Evolutionary conservation across 2,888 invertebrate species (phyloP).

Genomic region (Vanessa cardui): DNA sequence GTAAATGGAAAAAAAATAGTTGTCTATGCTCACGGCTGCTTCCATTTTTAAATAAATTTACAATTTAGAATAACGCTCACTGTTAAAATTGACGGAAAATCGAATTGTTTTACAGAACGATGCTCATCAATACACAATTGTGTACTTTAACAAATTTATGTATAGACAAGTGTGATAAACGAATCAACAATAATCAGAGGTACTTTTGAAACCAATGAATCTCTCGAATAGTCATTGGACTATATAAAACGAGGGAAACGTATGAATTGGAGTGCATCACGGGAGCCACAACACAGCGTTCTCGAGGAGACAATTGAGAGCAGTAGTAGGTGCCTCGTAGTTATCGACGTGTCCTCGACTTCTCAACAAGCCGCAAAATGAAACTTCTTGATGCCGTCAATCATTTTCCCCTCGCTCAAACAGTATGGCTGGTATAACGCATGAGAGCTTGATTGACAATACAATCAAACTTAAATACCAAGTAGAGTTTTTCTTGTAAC

Average conservation of each 20-base stretch:
- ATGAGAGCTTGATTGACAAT: background rate
- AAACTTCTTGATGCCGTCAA: slow-evolving; percentile 79
- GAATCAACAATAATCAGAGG: slow-evolving; percentile 9
- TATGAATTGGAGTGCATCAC: slow-evolving; percentile 70
- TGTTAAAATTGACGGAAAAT: too few species aligned
- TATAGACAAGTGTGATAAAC: background rate
- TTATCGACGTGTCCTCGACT: slow-evolving; percentile 70
- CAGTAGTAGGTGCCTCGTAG: slow-evolving; percentile 56
- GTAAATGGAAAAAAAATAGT: background rate
- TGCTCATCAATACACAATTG: background rate
- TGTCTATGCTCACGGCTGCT: too few species aligned
- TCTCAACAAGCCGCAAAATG: slow-evolving; percentile 81
- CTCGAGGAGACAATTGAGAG: slow-evolving; percentile 63
- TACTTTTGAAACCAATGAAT: slow-evolving; percentile 13
- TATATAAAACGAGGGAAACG: slow-evolving; percentile 56
- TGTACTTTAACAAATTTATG: background rate
- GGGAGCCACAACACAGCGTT: slow-evolving; percentile 64
- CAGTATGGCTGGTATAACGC: slow-evolving; percentile 8
- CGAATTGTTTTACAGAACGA: background rate
- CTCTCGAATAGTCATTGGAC: slow-evolving; percentile 56
- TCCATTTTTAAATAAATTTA: too few species aligned
- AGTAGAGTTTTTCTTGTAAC: too few species aligned
- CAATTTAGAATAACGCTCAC: too few species aligned
- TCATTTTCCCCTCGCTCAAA: slow-evolving; percentile 73
- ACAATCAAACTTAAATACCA: background rate